Evolutionary conservation across 2,113 vertebrate genomes (phyloP), one percentile per base, ranked within the genome.

Genomic region (Euleptes europaea): DNA sequence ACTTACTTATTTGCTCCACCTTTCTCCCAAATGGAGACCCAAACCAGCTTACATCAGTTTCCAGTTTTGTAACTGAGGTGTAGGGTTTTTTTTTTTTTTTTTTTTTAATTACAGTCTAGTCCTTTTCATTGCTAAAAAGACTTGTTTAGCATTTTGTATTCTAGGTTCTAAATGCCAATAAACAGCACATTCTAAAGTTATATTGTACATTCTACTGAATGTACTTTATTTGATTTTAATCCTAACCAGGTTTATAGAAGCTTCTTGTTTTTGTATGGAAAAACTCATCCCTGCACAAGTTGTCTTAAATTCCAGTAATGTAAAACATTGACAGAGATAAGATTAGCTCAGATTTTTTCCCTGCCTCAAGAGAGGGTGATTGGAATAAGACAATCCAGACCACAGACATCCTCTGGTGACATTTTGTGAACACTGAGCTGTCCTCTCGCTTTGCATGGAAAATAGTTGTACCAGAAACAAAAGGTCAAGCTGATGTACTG

Each of bases 251-350:
- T 35, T 82, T 73, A 73, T 33, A 63, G 57, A 72, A 85, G 35
- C 15, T 0, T 42, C 66, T 66, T 60, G 23, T 60, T 83, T 54
- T 63, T 44, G 0, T 73, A 17, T 82, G 35, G 31, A 38, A 15
- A 2, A 5, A 38, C 60, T 2, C 2, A 57, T 84, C 0, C 11
- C 47, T 71, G 12, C 73, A 9, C 49, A 47, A 42, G 35, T 60
- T 14, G 19, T 26, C 1, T 0, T 19, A 66, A 1, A 0, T 49
- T 2, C 0, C 9, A 54, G 65, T 83, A 17, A 1, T 9, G 21
- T 35, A 7, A 78, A 71, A 31, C 0, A 57, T 74, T 42, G 1
- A 13, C 21, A 23, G 33, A 73, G 51, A 0, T 2, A n/a, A 70
- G 33, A 65, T 6, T 0, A 1, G 76, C 26, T 73, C 26, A 28